Evolutionary conservation across 2,113 vertebrate genomes (phyloP), one percentile per base, ranked within the genome.

Genomic region (Marmota monax): DNA sequence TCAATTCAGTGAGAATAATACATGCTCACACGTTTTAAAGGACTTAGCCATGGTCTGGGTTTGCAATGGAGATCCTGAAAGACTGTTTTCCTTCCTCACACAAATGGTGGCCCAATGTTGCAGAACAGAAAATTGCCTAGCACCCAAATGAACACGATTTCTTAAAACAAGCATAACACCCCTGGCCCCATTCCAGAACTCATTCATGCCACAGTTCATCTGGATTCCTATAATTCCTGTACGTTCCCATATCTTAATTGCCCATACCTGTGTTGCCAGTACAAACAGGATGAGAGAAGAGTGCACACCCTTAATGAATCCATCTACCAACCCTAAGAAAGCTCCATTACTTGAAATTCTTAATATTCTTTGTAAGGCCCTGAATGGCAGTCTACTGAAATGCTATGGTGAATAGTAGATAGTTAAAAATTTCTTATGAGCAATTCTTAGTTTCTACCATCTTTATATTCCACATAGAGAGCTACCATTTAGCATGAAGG

Each of bases 181-280:
- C 37, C 17, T 82, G 91, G 97, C 73, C 65, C 45, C 17, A 5
- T 88, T 94, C 92, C 92, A 93, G 84, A 85, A 45, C 45, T 18
- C 14, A 0, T 82, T 65, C 87, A 76, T 58, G 78, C 88, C 89
- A 45, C 85, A 42, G 92, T 89, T 86, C 96, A 76, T 86, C 95
- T 91, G 87, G 69, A 95, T 96, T 97, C 91, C 86, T 97, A 45
- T 92, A 73, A 97, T 98, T 94, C 96, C 97, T 94, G 76, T 95
- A 91, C 39, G 74, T 92, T 90, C 82, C 93, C 63, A 5, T 96
- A 96, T 97, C 97, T 97, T 96, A 92, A 97, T 96, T 96, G 96
- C 93, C 85, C 83, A 39, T 53, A 42, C 61, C 91, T 65, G 20
- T 42, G 85, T 78, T 90, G 95, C 97, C 97, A 97, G 48, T 51